phyloP scores from a whole-genome alignment of 2,888 invertebrate species.

The Trichogramma dendrolimi region DNA sequence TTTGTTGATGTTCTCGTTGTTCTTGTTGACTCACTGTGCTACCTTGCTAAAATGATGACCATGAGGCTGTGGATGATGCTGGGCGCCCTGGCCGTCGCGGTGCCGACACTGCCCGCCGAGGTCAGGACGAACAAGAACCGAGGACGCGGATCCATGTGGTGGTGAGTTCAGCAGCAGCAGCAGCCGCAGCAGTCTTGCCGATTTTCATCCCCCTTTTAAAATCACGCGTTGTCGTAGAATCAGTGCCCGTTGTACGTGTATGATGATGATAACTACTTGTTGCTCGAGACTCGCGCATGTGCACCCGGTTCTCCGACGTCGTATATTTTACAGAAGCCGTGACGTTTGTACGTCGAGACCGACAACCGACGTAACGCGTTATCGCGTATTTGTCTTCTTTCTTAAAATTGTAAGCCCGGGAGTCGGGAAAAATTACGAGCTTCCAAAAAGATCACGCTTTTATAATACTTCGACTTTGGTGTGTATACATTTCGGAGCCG shows the following conservation, averaged over 20 bases:
- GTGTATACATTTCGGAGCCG: no score
- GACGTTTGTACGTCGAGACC: no score
- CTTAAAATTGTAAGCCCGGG: no score
- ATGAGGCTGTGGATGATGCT: slow-evolving; percentile 46
- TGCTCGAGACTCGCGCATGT: neutral
- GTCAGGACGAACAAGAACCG: slow-evolving; percentile 59
- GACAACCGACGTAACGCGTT: no score
- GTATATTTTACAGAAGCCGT: no score
- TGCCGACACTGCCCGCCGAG: slow-evolving; percentile 52
- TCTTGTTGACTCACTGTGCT: neutral
- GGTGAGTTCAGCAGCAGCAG: no score
- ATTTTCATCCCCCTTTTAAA: slow-evolving; percentile 2
- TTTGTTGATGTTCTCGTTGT: neutral
- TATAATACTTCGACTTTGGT: no score
- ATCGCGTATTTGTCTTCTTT: no score
- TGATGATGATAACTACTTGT: neutral
- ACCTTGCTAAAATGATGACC: slow-evolving; percentile 3
- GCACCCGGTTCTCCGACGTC: no score
- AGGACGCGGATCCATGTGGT: slow-evolving; percentile 88
- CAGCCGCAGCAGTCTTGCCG: neutral
- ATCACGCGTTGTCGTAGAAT: slow-evolving; percentile 7
- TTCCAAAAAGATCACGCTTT: no score
- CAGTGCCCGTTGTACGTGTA: neutral
- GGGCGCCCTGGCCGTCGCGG: slow-evolving; percentile 54
- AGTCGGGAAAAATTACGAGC: no score